Evolutionary conservation across 2,797 vertebrate species (phyloP).

Genomic region (Pangasius mekongensis): DNA sequence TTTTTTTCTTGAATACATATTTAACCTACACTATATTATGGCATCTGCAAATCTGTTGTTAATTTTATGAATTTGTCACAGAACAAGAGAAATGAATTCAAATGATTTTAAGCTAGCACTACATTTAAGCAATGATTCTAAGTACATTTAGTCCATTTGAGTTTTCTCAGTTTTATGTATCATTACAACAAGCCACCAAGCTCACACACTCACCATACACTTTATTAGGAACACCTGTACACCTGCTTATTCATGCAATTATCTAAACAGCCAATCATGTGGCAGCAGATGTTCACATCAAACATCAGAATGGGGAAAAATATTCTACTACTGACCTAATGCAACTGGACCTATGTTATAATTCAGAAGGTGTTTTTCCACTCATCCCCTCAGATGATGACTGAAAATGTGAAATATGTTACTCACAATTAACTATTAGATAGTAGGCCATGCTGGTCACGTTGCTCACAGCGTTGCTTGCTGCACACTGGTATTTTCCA

Average conservation of each 20-base stretch:
- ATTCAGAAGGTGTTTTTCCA: neutral
- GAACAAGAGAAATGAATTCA: neutral
- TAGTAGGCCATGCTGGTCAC: conserved; percentile 61
- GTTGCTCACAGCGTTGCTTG: conserved; percentile 68
- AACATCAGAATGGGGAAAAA: neutral
- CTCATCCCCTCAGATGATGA: neutral
- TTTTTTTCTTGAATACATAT: neutral
- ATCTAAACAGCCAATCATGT: neutral
- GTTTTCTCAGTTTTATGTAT: neutral
- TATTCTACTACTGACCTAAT: neutral
- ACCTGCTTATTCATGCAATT: neutral
- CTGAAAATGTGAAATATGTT: neutral
- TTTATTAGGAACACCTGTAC: neutral
- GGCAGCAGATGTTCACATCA: neutral
- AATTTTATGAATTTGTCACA: neutral
- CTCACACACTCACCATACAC: neutral
- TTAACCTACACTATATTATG: neutral
- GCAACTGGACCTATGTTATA: neutral
- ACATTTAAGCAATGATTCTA: neutral
- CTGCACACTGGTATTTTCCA: conserved; percentile 68
- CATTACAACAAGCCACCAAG: neutral
- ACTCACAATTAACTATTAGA: conserved; percentile 71
- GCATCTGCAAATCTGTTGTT: neutral
- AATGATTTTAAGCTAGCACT: neutral
- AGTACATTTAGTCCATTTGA: neutral